A percentile compares a stretch with the other conserved stretches of the same genome.
These are phyloP conservation scores for Alosa alosa DNA, from an alignment of 2,113 vertebrate species.

Conservation along the genomic window DNA sequence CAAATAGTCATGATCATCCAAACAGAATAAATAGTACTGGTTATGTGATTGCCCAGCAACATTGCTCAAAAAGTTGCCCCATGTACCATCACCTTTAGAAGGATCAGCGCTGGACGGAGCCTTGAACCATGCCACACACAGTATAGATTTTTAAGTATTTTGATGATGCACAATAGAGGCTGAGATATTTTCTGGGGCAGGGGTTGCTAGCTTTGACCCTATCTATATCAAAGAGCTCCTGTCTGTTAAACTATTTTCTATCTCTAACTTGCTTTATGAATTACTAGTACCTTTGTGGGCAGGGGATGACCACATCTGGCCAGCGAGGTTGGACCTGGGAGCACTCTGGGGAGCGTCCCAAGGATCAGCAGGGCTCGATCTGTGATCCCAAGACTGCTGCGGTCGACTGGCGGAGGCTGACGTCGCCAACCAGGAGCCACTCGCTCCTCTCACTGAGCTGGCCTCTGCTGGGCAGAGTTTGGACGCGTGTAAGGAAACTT, in stretches of 20 bases:
- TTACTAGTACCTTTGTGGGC: slow-evolving; percentile 56
- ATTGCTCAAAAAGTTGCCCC: no score
- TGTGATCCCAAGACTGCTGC: slow-evolving; percentile 67
- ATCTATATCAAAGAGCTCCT: background rate
- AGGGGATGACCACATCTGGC: slow-evolving; percentile 51
- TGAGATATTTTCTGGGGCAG: background rate
- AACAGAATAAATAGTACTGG: no score
- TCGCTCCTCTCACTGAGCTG: slow-evolving; percentile 41
- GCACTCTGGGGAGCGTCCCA: slow-evolving; percentile 78
- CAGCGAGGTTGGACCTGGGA: slow-evolving; percentile 50
- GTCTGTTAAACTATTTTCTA: background rate
- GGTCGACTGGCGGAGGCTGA: slow-evolving; percentile 57
- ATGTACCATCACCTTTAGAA: no score
- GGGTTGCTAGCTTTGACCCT: background rate
- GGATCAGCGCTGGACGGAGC: background rate
- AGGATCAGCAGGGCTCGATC: slow-evolving; percentile 69
- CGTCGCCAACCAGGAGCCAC: slow-evolving; percentile 63
- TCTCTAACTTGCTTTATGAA: background rate
- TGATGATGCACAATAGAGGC: no score
- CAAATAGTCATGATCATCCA: no score
- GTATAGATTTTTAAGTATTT: background rate
- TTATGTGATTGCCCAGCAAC: no score
- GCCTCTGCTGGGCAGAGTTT: slow-evolving; percentile 45
- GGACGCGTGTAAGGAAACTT: background rate
- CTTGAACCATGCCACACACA: background rate